A percentile compares a stretch with the other conserved stretches of the same genome.
Conservation (phyloP, 2,113 vertebrate genomes). For the Phoenicopterus ruber region DNA sequence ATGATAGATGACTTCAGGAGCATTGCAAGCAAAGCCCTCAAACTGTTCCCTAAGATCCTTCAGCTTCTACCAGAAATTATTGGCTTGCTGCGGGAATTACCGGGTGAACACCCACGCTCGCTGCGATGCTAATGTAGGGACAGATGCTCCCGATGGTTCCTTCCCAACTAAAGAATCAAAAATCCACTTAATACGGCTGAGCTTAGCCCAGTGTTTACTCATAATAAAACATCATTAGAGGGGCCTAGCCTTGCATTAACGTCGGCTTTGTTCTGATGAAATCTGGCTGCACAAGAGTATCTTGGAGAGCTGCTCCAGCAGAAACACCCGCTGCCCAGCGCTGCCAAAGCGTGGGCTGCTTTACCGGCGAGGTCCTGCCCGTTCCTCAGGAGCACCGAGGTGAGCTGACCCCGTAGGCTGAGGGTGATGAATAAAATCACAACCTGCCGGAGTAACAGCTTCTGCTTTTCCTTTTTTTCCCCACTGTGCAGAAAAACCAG, state of each 20-base stretch:
- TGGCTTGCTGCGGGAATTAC: background rate
- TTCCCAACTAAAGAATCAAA: background rate
- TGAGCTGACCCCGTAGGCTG: background rate
- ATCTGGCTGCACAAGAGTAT: background rate
- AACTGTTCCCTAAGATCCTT: background rate
- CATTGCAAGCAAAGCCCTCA: background rate
- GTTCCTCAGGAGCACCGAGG: background rate
- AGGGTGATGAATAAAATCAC: background rate
- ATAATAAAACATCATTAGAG: slow-evolving; percentile 29
- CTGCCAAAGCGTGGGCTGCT: background rate
- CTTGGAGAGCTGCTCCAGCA: background rate
- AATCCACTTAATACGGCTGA: background rate
- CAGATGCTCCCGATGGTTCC: background rate
- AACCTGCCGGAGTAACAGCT: background rate
- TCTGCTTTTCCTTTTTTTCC: background rate
- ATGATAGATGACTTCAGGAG: background rate
- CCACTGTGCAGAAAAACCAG: background rate
- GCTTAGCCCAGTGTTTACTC: slow-evolving; percentile 29
- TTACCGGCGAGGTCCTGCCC: background rate
- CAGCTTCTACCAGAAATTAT: background rate
- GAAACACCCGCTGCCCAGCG: rapidly evolving
- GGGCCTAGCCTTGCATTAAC: background rate
- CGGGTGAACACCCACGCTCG: background rate
- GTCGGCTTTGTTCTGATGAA: background rate
- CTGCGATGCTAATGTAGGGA: background rate